Conservation (phyloP, 2,113 vertebrate genomes). For the Empidonax alnorum region DNA sequence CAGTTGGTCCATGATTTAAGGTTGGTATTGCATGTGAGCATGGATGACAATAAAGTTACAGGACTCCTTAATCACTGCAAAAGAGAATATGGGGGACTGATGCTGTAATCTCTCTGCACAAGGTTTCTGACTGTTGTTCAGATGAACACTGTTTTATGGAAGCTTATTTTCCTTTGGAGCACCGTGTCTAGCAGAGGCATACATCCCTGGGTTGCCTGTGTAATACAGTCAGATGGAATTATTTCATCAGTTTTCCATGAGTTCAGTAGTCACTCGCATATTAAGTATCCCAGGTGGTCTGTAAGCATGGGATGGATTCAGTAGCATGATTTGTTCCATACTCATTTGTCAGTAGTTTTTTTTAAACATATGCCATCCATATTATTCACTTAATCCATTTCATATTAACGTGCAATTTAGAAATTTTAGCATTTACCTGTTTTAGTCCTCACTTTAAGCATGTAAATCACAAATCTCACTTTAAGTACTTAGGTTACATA, state of each 20-base stretch:
- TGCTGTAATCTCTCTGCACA: slow-evolving; percentile 35
- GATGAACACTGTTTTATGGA: neutral
- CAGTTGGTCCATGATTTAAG: neutral
- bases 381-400: neutral
- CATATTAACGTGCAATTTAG: neutral
- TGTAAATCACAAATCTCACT: neutral
- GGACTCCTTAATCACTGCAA: neutral
- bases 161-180: neutral
- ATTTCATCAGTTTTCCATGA: neutral
- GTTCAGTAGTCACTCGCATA: neutral
- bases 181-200: neutral
- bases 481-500: neutral
- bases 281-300: neutral
- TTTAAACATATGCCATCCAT: neutral
- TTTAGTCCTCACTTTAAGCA: neutral
- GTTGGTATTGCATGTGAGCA: neutral
- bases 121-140: neutral
- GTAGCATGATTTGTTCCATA: neutral
- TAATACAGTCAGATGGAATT: neutral
- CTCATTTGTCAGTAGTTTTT: neutral
- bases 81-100: neutral
- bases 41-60: neutral
- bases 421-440: neutral
- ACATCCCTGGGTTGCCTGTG: neutral
- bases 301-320: neutral